phyloP scores from a whole-genome alignment of 2,888 invertebrate species.

The Trachelus iudaicus region DNA sequence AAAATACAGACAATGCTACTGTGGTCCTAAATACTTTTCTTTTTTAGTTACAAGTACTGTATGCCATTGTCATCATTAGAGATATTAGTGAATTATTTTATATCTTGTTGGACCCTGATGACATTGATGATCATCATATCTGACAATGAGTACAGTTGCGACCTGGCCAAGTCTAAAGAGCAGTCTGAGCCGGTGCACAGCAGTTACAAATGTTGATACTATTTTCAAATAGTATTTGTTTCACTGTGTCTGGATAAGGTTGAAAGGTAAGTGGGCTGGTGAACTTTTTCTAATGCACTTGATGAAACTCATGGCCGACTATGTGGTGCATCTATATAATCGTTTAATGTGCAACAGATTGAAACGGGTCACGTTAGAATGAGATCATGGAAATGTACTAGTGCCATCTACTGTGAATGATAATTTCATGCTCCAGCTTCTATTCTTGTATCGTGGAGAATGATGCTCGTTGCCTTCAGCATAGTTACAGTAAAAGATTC shows the following conservation, averaged over 20 bases:
- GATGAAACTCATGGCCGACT: not conserved
- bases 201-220: not conserved
- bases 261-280: not conserved
- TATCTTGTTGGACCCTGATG: not conserved
- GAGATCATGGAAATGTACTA: not conserved
- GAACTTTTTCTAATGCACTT: not conserved
- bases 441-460: not conserved
- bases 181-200: not conserved
- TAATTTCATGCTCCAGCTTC: not conserved
- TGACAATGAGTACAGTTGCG: not conserved
- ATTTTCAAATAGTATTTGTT: not conserved
- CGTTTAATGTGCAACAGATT: not conserved
- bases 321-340: not conserved
- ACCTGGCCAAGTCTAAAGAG: not conserved
- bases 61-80: not conserved
- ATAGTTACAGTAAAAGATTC: not conserved
- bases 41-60: not conserved
- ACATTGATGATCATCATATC: not conserved
- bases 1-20: slow-evolving; percentile 31
- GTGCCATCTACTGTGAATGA: not conserved
- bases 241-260: not conserved
- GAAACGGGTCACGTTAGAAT: not conserved
- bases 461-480: not conserved
- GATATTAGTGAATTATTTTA: not conserved
- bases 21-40: not conserved